phyloP scores from a whole-genome alignment of 2,888 invertebrate genomes.

The Meteorus cinctellus region DNA sequence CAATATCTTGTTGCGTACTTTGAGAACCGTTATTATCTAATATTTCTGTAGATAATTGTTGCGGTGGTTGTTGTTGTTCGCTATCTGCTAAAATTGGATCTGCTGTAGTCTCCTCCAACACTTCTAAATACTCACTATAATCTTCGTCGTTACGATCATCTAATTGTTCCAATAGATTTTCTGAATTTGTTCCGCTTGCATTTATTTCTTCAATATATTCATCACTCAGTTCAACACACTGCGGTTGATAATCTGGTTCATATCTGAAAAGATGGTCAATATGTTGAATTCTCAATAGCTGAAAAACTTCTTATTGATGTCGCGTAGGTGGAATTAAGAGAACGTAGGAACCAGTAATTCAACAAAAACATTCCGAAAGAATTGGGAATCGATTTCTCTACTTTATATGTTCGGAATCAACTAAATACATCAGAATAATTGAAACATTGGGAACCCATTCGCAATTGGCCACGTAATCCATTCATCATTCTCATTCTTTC shows the following conservation, averaged over 20 bases:
- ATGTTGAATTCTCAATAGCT: not conserved
- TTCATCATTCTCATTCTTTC: not conserved
- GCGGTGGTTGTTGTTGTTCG: constrained; percentile 22
- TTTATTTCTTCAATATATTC: constrained; percentile 69
- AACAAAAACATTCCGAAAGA: too few species aligned
- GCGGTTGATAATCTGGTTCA: constrained; percentile 66
- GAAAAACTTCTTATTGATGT: too few species aligned
- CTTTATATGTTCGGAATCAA: too few species aligned
- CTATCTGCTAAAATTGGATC: constrained; percentile 56
- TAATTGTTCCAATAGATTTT: constrained; percentile 66
- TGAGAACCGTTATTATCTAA: constrained; percentile 37
- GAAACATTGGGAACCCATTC: too few species aligned
- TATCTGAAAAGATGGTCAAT: constrained; percentile 54
- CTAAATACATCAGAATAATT: too few species aligned
- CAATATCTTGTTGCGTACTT: constrained; percentile 53
- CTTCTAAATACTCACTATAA: constrained; percentile 68
- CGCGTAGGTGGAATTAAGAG: too few species aligned
- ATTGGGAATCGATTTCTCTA: not conserved
- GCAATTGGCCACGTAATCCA: not conserved
- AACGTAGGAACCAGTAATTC: too few species aligned
- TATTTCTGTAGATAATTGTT: constrained; percentile 27
- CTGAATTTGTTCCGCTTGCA: constrained; percentile 60
- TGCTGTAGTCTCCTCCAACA: constrained; percentile 63
- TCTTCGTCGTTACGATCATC: constrained; percentile 68
- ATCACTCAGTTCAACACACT: constrained; percentile 65